Base-by-base conservation (phyloP, 2,113 vertebrate species). In the Regulus satrapa region DNA sequence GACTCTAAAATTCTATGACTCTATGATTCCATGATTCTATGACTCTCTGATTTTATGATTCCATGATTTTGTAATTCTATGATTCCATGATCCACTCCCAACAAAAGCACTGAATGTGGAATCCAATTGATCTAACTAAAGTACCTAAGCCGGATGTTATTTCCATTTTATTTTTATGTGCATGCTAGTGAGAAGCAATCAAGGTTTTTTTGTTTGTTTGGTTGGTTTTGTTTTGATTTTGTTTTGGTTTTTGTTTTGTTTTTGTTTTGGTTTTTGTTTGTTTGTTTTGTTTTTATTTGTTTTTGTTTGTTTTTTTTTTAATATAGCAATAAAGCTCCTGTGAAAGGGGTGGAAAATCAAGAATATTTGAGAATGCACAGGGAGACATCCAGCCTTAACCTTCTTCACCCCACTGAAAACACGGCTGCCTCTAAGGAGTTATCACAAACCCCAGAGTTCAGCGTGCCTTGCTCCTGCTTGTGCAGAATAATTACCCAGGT, bases 81-180 rank as follows among this genome's bases (percentile, higher is more conserved):
- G 19, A 18, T 3, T 29, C 41, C 2, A 10, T 18, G 13, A 51
- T 32, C 18, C 9, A 31, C 55, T 51, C 21, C 24, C 4, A 18
- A 28, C 45, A 41, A 78, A 95, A 84, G 12, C 5, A 31, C 31
- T 36, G 8, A 23, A 14, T 38, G 4, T 66, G 28, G 46, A 45
- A 32, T 46, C 9, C 31, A 49, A 1, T 3, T 14, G 34, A 18
- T 21, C 51, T 38, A 34, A 55, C 2, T 51, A 4, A 88, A 69
- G 5, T 17, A 5, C 6, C 23, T 4, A 26, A 11, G 3, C 1
- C 40, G 17, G 23, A 5, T 0, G 0, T 75, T 49, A 7, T 8
- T 83, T 90, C 52, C 4, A 14, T 51, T 85, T 85, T 52, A 34
- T 12, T 78, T 91, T 81, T 49, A 13, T 12, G 11, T 12, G 4